Percentiles rank a stretch among this genome's conserved stretches.
phyloP scores from a whole-genome alignment of 2,113 vertebrate genomes.

The Choloepus hoffmanni region DNA sequence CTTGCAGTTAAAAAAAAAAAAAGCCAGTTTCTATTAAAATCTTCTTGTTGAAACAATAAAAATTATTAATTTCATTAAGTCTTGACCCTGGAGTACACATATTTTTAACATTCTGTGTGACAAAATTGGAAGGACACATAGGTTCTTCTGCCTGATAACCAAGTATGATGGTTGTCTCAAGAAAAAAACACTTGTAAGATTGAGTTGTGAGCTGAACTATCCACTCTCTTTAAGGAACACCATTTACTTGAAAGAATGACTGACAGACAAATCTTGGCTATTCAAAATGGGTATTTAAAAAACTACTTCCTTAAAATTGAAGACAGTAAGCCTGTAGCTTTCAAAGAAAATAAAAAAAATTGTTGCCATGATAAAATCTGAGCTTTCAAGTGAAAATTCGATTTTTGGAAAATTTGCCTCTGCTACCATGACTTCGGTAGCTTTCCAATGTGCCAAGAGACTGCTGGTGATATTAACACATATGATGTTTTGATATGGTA shows the following conservation, averaged over 20 bases:
- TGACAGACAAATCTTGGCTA: background rate
- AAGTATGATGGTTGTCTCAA: background rate
- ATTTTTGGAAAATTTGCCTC: conserved; percentile 34
- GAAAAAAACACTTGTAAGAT: background rate
- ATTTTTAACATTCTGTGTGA: background rate
- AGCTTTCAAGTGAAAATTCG: conserved; percentile 26
- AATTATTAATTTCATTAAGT: conserved; percentile 48
- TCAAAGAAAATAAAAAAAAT: conserved; percentile 31
- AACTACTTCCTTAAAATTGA: conserved; percentile 35
- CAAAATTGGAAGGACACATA: background rate
- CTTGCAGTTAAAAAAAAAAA: background rate
- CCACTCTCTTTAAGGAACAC: background rate
- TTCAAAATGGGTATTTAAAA: background rate
- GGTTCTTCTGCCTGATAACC: background rate
- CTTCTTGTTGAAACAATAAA: background rate
- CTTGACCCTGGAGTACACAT: background rate
- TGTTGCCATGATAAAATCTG: conserved; percentile 39
- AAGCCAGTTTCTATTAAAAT: conserved; percentile 38
- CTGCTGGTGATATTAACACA: background rate
- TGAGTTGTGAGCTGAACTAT: background rate
- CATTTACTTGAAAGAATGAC: conserved; percentile 3
- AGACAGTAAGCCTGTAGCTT: background rate
- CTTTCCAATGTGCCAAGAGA: background rate
- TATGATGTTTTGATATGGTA: conserved; percentile 15
- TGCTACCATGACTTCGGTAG: background rate